A percentile compares a stretch with the other conserved stretches of the same genome.
phyloP scores from a whole-genome alignment of 2,797 vertebrate genomes.

The Denticeps clupeoides region DNA sequence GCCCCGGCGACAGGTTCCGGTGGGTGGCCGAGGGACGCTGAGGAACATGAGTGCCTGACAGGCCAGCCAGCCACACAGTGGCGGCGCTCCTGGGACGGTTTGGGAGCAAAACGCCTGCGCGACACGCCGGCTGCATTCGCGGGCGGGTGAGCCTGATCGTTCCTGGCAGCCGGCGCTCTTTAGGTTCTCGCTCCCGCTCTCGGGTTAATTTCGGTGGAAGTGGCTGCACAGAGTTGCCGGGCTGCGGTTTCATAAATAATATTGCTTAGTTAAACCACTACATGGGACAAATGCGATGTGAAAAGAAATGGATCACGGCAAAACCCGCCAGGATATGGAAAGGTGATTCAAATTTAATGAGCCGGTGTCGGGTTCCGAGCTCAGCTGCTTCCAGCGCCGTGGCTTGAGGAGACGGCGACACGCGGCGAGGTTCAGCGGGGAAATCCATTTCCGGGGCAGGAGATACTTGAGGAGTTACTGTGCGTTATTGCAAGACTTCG shows the following conservation, averaged over 20 bases:
- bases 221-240: constrained; percentile 41
- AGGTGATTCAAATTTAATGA: constrained; percentile 49
- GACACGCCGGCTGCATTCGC: constrained; percentile 48
- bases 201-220: constrained; percentile 62
- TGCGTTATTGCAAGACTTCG: too few relatives aligned
- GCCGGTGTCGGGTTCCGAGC: constrained; percentile 31
- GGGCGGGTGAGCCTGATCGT: constrained; percentile 51
- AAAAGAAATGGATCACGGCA: constrained; percentile 36
- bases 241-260: constrained; percentile 60
- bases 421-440: constrained; percentile 7
- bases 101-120: constrained; percentile 39
- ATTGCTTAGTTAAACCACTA: constrained; percentile 43
- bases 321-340: constrained; percentile 40
- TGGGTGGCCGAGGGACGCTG: constrained; percentile 29
- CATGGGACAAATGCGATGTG: constrained; percentile 36
- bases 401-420: constrained; percentile 26
- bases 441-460: constrained; percentile 2
- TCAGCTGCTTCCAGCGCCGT: constrained; percentile 22
- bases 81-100: constrained; percentile 31
- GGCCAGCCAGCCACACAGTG: constrained; percentile 36
- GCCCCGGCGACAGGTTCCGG: constrained; percentile 42
- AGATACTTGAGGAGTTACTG: too few relatives aligned
- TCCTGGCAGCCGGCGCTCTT: constrained; percentile 55
- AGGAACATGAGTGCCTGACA: constrained; percentile 41
- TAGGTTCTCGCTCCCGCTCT: constrained; percentile 52